Conservation (phyloP, 2,797 vertebrate species). For the Cynopterus sphinx region DNA sequence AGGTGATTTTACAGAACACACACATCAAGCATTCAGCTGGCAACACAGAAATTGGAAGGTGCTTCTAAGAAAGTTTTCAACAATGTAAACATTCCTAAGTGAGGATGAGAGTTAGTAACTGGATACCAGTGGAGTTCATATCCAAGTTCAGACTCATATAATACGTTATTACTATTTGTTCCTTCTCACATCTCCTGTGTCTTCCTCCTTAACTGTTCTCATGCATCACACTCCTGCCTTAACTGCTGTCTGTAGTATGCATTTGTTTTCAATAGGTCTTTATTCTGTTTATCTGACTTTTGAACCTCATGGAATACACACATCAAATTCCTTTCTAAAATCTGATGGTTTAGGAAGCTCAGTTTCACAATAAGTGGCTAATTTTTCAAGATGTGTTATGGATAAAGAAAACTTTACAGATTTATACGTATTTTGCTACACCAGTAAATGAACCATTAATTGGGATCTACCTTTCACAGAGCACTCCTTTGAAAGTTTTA, state of each 20-base stretch:
- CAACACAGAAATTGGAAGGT: not conserved
- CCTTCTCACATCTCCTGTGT: not conserved
- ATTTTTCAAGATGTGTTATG: slow-evolving; percentile 84
- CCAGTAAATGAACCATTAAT: slow-evolving; percentile 81
- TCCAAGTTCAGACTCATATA: slow-evolving; percentile 58
- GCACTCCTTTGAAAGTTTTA: slow-evolving; percentile 86
- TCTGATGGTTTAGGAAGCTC: slow-evolving; percentile 71
- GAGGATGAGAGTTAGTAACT: slow-evolving; percentile 48
- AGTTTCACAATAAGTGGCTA: slow-evolving; percentile 75
- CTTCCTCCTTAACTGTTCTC: slow-evolving; percentile 58
- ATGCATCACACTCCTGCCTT: slow-evolving; percentile 83
- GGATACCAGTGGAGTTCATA: slow-evolving; percentile 61
- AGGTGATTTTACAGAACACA: slow-evolving; percentile 36
- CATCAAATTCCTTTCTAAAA: slow-evolving; percentile 73
- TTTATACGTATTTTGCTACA: slow-evolving; percentile 87
- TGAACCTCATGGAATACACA: slow-evolving; percentile 71
- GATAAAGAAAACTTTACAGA: slow-evolving; percentile 80
- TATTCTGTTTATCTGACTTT: slow-evolving; percentile 73
- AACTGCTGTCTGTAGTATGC: slow-evolving; percentile 78
- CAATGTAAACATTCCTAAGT: slow-evolving; percentile 54
- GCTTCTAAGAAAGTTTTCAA: not conserved
- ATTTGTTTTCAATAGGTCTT: slow-evolving; percentile 73
- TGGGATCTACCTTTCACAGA: slow-evolving; percentile 75
- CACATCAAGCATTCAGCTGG: not conserved
- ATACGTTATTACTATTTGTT: slow-evolving; percentile 54